These are phyloP conservation scores for Drosophila niveifrons DNA, from an alignment of 2,888 invertebrate genomes.

Conservation along the genomic window DNA sequence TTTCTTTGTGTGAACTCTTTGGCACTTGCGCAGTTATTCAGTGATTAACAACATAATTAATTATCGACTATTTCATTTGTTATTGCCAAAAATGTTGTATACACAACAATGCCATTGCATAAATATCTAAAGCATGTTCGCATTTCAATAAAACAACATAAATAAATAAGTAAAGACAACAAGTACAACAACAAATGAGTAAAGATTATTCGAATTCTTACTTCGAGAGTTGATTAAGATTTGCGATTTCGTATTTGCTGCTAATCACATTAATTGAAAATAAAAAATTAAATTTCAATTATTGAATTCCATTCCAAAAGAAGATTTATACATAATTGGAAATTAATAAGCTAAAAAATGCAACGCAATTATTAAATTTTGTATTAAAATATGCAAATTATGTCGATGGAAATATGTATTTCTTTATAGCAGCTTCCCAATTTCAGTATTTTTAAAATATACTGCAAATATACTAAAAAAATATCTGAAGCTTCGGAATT, in stretches of 20 bases:
- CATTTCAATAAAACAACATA: neutral
- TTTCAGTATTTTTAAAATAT: too few relatives aligned
- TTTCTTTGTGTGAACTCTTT: neutral
- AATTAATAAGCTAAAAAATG: too few relatives aligned
- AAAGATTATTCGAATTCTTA: constrained; percentile 5
- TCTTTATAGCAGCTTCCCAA: too few relatives aligned
- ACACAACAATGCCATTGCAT: constrained; percentile 7
- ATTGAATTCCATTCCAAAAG: too few relatives aligned
- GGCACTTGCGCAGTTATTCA: constrained; percentile 1
- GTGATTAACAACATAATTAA: constrained; percentile 24
- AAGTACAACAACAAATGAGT: neutral
- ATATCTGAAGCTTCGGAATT: too few relatives aligned
- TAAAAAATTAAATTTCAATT: too few relatives aligned
- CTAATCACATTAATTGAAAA: neutral
- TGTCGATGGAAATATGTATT: too few relatives aligned
- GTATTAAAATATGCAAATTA: too few relatives aligned
- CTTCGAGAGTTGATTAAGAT: neutral
- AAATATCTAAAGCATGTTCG: constrained; percentile 10
- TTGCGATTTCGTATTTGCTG: neutral
- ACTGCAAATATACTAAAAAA: too few relatives aligned
- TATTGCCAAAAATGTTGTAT: constrained; percentile 17
- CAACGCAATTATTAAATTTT: too few relatives aligned
- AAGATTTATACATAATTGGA: too few relatives aligned
- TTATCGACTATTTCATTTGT: constrained; percentile 20
- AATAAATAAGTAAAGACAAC: neutral